Evolutionary conservation across 1,140 invertebrate genomes (phyloP).

Genomic region (Bombus waltoni): DNA sequence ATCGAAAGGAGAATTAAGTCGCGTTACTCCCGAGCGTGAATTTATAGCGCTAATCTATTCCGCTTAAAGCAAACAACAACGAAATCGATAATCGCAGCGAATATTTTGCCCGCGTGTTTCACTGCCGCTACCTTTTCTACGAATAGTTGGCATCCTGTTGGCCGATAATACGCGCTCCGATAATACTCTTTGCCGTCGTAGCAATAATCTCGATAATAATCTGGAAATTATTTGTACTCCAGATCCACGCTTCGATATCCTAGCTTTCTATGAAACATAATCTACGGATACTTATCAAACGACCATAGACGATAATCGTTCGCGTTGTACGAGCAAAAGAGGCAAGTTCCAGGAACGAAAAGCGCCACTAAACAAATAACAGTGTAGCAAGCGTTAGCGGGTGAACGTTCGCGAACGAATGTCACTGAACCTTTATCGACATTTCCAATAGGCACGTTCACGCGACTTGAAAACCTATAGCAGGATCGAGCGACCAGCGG

Average conservation of each 20-base stretch:
- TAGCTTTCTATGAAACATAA: not conserved
- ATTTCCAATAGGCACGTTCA: constrained; percentile 24
- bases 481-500: not conserved
- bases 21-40: too few relatives aligned
- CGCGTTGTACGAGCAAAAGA: not conserved
- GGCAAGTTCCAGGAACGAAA: not conserved
- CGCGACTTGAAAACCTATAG: constrained; percentile 6
- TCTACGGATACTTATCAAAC: not conserved
- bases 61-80: not conserved
- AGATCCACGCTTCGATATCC: not conserved
- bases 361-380: not conserved
- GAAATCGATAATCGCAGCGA: not conserved
- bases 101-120: not conserved
- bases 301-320: not conserved
- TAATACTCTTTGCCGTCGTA: not conserved
- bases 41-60: not conserved
- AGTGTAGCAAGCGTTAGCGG: not conserved
- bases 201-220: not conserved
- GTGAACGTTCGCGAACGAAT: constrained; percentile 34
- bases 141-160: too few relatives aligned
- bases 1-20: too few relatives aligned
- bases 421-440: constrained; percentile 34
- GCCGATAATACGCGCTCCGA: not conserved
- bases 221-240: not conserved
- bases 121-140: too few relatives aligned